Evolutionary conservation across 2,888 invertebrate species (phyloP).

Genomic region (Heliconius ismenius): DNA sequence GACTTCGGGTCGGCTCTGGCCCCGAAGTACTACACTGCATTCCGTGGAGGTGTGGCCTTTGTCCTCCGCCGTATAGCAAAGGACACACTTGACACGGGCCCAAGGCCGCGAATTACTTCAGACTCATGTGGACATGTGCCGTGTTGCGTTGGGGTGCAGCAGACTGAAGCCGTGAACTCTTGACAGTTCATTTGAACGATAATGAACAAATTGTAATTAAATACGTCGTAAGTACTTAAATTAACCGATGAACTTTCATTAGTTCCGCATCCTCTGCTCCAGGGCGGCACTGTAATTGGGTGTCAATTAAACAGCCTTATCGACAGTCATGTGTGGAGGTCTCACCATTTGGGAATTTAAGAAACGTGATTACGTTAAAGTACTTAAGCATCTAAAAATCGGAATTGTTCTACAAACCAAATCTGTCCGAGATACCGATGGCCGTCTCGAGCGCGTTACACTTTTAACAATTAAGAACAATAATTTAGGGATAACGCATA

Average conservation of each 20-base stretch:
- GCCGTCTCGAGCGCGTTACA: conserved; percentile 58
- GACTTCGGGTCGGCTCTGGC: conserved; percentile 64
- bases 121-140: conserved; percentile 71
- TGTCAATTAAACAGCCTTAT: conserved; percentile 79
- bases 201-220: conserved; percentile 59
- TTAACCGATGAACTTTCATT: conserved; percentile 63
- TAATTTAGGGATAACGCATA: conserved; percentile 40
- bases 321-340: conserved; percentile 64
- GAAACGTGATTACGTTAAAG: conserved; percentile 52
- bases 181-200: conserved; percentile 43
- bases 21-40: conserved; percentile 49
- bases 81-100: conserved; percentile 50
- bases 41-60: conserved; percentile 51
- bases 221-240: conserved; percentile 64
- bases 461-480: conserved; percentile 44
- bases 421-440: conserved; percentile 58
- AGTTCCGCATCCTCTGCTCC: conserved; percentile 61
- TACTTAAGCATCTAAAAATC: conserved; percentile 65
- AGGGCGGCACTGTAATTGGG: conserved; percentile 59
- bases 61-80: conserved; percentile 17
- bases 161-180: conserved; percentile 43
- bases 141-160: conserved; percentile 37
- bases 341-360: conserved; percentile 65
- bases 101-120: conserved; percentile 52
- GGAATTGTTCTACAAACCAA: conserved; percentile 61